Conservation (phyloP, 53 echinoderm and acorn worm genomes). For the Stichopus horrens region DNA sequence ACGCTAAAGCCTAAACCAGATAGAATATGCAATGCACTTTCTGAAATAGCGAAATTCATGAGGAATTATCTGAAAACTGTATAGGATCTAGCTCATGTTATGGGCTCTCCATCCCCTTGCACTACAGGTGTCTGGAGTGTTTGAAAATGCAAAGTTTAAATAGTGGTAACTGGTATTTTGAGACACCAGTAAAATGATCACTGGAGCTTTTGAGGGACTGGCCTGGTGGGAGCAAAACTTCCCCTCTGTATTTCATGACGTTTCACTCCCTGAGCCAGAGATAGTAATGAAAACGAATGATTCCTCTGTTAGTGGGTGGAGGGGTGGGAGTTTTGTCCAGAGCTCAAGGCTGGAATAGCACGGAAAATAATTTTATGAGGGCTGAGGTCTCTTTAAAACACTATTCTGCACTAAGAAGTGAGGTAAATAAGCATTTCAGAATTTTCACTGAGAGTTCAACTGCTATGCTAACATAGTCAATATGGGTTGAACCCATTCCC, state of each 20-base stretch:
- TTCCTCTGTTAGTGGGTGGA: slow-evolving; percentile 58
- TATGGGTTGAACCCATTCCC: slow-evolving; percentile 15
- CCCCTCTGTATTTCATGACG: neutral
- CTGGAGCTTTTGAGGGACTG: slow-evolving; percentile 8
- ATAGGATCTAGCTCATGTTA: slow-evolving; percentile 48
- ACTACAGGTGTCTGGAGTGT: slow-evolving; percentile 55
- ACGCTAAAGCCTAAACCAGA: slow-evolving; percentile 21
- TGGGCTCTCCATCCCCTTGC: slow-evolving; percentile 54
- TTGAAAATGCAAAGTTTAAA: slow-evolving; percentile 32
- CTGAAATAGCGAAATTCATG: slow-evolving; percentile 12
- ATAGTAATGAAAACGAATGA: slow-evolving; percentile 56
- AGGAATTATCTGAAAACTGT: neutral
- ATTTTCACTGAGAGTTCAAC: slow-evolving; percentile 64
- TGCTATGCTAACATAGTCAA: neutral
- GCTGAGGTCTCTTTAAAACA: slow-evolving; percentile 51
- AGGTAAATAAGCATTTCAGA: slow-evolving; percentile 46
- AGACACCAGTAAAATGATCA: slow-evolving; percentile 40
- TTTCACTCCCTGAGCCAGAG: slow-evolving; percentile 2
- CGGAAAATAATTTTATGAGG: slow-evolving; percentile 31
- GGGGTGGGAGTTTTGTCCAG: slow-evolving; percentile 37
- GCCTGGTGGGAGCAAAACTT: slow-evolving; percentile 54
- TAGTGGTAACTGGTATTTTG: slow-evolving; percentile 52
- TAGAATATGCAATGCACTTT: slow-evolving; percentile 13
- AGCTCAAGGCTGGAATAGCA: slow-evolving; percentile 41
- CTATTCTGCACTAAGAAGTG: slow-evolving; percentile 39